Base-by-base conservation (phyloP, 2,113 vertebrate species). In the Pterophyllum scalare region DNA sequence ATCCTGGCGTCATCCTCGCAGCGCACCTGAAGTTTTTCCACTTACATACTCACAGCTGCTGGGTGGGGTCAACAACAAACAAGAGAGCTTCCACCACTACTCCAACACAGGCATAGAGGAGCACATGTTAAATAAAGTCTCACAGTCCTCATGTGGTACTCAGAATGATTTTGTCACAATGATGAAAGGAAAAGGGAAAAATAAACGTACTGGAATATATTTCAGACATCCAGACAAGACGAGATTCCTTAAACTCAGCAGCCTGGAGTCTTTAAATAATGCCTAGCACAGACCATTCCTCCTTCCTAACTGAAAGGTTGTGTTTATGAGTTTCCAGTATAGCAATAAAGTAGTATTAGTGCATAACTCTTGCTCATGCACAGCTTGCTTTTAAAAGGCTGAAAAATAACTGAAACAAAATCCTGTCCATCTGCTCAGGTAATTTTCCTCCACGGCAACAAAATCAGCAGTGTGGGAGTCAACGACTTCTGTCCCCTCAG, bases 391-490 rank as follows among this genome's bases (percentile, higher is more conserved):
- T 60, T 31, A 22, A 33, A 49, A 33, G 28, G 52, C 33, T 65
- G 31, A 67, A 80, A 43, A 57, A 67, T 20, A 11, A 65, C 6
- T 26, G 11, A 72, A 38, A 72, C 6, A 52, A 52, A 72, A 72
- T 80, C 6, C 3, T 72, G 12, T 87, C 56, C 49, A 20, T 89
- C 46, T 85, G 19, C 78, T 88, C 93, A 99, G 98, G 97, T 98
- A n/a, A 94, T 99, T 65, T 99, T 96, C 91, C 97, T 99, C 61
- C 98, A 99, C 77, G 96, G 94, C 40, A 99, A 99, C 92, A 97
- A 96, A 49, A 99, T 99, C 85, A 90, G 88, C 28, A 97, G 92
- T 17, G 96, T 99, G 90, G 98, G 97, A 83, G 94, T 97, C 91
- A 98, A 99, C 24, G 98, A 99, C 85, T 99, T 99, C 95, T 99